These are phyloP conservation scores for Tokudaia muenninki DNA, from an alignment of 2,797 vertebrate species.

Conservation along the genomic window DNA sequence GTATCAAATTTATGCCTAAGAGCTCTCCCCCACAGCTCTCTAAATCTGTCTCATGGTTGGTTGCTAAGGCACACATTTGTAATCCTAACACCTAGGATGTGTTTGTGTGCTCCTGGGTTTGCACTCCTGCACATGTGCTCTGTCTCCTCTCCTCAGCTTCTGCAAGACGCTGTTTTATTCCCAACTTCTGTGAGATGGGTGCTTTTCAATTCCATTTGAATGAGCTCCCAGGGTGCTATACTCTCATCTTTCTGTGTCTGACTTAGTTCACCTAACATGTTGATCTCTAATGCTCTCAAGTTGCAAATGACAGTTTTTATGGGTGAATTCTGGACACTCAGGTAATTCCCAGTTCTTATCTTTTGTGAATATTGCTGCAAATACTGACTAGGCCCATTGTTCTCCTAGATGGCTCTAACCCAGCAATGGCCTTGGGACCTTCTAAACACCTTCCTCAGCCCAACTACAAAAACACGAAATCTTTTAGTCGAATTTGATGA, in stretches of 20 bases:
- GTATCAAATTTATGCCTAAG: background rate
- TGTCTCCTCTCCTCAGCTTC: background rate
- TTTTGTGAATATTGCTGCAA: background rate
- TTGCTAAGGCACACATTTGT: background rate
- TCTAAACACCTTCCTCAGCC: background rate
- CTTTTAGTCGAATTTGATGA: background rate
- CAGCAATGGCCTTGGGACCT: background rate
- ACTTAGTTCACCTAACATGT: background rate
- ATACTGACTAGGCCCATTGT: background rate
- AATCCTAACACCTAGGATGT: background rate
- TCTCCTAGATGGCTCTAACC: background rate
- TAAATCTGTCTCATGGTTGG: background rate
- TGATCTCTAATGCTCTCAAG: background rate
- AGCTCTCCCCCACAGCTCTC: background rate
- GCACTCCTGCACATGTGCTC: background rate
- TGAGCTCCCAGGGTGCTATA: no score
- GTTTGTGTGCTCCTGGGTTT: background rate
- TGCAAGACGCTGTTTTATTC: no score
- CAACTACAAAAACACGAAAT: background rate
- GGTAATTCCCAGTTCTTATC: background rate
- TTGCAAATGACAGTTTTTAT: background rate
- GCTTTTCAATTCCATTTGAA: background rate
- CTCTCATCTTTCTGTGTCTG: background rate
- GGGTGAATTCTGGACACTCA: background rate
- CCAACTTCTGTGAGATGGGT: background rate